Percentiles rank a stretch among this genome's conserved stretches.
Conservation (phyloP, 1,140 invertebrate species). For the Rhyacophila brunnea region DNA sequence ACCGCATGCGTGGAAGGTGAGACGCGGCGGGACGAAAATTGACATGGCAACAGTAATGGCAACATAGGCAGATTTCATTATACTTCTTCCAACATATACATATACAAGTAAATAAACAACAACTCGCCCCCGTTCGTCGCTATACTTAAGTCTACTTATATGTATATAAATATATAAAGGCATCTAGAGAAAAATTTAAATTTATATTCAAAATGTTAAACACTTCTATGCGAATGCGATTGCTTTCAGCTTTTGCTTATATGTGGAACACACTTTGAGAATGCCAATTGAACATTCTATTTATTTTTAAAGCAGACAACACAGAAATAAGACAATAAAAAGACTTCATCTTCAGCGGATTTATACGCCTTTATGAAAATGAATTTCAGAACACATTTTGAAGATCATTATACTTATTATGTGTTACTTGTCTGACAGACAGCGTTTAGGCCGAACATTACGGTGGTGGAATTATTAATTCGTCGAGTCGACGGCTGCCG, state of each 20-base stretch:
- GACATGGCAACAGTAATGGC: constrained; percentile 32
- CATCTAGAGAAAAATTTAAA: constrained; percentile 37
- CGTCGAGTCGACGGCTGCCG: no score
- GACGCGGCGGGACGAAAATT: constrained; percentile 28
- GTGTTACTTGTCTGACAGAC: background rate
- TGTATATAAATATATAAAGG: constrained; percentile 34
- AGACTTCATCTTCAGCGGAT: constrained; percentile 30
- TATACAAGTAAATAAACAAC: constrained; percentile 4
- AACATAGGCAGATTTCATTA: constrained; percentile 29
- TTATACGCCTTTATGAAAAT: constrained; percentile 29
- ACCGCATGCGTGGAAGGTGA: constrained; percentile 15
- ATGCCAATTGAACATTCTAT: constrained; percentile 32
- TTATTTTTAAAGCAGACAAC: constrained; percentile 33
- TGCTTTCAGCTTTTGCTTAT: constrained; percentile 36
- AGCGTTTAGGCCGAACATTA: constrained; percentile 3
- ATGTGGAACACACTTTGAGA: constrained; percentile 35
- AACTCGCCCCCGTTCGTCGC: constrained; percentile 18
- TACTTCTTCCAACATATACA: constrained; percentile 4
- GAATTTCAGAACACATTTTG: constrained; percentile 34
- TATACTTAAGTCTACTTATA: constrained; percentile 25
- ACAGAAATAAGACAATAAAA: constrained; percentile 33
- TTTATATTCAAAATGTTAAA: constrained; percentile 37
- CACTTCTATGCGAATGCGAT: constrained; percentile 37
- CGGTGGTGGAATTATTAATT: constrained; percentile 15
- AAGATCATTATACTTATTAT: no score